Evolutionary conservation across 2,888 invertebrate genomes (phyloP).

Genomic region (Campaea margaritaria): DNA sequence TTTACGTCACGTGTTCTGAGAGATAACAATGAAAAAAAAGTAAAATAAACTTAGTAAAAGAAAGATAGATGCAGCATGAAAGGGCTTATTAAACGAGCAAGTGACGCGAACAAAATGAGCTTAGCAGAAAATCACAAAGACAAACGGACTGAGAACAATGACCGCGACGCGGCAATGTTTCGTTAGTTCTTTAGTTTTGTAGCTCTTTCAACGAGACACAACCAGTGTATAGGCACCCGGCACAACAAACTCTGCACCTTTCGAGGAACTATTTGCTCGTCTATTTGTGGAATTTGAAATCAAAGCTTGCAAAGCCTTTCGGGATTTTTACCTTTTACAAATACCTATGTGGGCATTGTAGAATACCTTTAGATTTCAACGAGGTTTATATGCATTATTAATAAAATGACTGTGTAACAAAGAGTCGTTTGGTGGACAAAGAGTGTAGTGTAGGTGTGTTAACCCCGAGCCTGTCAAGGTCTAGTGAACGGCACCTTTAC

Average conservation of each 20-base stretch:
- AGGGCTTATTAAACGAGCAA: conserved; percentile 43
- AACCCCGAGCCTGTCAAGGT: conserved; percentile 44
- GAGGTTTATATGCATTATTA: conserved; percentile 34
- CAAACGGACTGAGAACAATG: conserved; percentile 58
- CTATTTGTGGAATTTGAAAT: conserved; percentile 42
- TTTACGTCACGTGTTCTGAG: background rate
- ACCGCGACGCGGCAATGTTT: conserved; percentile 49
- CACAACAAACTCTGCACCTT: conserved; percentile 40
- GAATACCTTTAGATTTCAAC: conserved; percentile 23
- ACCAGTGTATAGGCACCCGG: conserved; percentile 24
- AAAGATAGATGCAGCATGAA: conserved; percentile 40
- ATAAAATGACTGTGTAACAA: conserved; percentile 41
- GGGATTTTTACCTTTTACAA: background rate
- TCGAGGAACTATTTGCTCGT: conserved; percentile 43
- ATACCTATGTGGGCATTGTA: background rate
- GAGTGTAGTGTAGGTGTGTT: conserved; percentile 42
- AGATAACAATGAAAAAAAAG: background rate
- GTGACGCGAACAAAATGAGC: conserved; percentile 49
- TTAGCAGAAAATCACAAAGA: conserved; percentile 59
- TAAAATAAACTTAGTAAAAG: background rate
- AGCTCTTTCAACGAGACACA: conserved; percentile 35
- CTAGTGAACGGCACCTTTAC: conserved; percentile 44
- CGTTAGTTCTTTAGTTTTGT: conserved; percentile 46
- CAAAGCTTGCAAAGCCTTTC: conserved; percentile 20
- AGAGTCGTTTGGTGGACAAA: conserved; percentile 37